These are phyloP conservation scores for Cossypha niveicapilla DNA, from an alignment of 2,797 vertebrate genomes.

Conservation along the genomic window DNA sequence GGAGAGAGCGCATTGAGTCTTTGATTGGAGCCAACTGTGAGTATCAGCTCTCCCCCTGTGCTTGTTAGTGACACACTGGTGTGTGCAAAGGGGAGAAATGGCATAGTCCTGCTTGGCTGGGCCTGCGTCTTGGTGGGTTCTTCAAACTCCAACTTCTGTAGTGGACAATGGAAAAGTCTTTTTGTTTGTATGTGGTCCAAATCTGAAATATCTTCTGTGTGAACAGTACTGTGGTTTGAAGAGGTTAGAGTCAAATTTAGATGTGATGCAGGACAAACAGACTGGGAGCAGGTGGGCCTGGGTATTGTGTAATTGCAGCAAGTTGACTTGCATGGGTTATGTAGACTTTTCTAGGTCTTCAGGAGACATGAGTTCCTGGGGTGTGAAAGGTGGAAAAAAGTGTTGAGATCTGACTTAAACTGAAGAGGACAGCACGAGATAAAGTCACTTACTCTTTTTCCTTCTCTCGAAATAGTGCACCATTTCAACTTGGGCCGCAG, in stretches of 20 bases:
- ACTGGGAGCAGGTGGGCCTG: background rate
- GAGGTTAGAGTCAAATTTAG: background rate
- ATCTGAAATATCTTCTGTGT: background rate
- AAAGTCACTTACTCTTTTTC: background rate
- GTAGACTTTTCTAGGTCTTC: constrained; percentile 3
- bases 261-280: background rate
- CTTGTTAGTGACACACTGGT: accelerated
- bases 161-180: background rate
- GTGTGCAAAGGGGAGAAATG: background rate
- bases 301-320: background rate
- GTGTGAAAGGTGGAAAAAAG: background rate
- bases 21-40: constrained; percentile 94
- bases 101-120: background rate
- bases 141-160: background rate
- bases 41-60: background rate
- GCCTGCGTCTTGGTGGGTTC: background rate
- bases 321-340: background rate
- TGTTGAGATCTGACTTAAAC: background rate
- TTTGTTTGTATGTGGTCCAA: background rate
- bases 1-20: constrained; percentile 94
- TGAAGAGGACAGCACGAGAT: background rate
- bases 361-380: background rate
- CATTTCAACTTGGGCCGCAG: constrained; percentile 95
- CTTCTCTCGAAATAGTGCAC: constrained; percentile 80
- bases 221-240: background rate